Conservation (phyloP, 2,113 vertebrate species). For the Penelope pileata region DNA sequence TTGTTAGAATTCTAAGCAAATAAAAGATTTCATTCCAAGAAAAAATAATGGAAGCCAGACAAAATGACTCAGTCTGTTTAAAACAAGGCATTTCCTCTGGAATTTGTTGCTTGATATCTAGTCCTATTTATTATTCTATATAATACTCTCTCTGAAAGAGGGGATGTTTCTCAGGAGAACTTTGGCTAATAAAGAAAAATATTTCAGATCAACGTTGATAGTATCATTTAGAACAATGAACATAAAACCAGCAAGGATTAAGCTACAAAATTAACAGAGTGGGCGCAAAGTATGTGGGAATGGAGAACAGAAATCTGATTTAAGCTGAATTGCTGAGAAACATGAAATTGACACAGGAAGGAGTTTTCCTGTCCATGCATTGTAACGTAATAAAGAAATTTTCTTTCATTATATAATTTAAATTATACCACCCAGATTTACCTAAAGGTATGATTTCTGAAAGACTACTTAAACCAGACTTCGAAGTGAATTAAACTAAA, state of each 20-base stretch:
- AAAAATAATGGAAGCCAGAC: conserved; percentile 8
- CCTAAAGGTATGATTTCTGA: neutral
- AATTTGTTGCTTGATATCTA: conserved; percentile 41
- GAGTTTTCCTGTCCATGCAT: neutral
- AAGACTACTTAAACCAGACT: neutral
- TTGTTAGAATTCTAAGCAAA: conserved; percentile 26
- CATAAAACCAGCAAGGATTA: neutral
- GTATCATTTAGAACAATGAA: neutral
- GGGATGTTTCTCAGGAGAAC: conserved; percentile 13
- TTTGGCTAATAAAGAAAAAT: conserved; percentile 13
- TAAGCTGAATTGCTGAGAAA: conserved; percentile 7
- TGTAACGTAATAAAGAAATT: neutral
- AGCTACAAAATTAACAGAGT: neutral
- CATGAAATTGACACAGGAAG: neutral
- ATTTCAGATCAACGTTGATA: neutral
- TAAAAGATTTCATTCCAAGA: neutral
- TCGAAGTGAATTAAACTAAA: neutral
- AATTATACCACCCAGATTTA: neutral
- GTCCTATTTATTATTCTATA: conserved; percentile 52
- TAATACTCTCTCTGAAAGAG: conserved; percentile 18
- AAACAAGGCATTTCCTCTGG: conserved; percentile 38
- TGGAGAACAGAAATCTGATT: neutral
- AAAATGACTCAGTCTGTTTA: neutral
- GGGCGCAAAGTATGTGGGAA: neutral
- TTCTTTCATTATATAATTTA: neutral